These are phyloP conservation scores for Limulus polyphemus DNA, from an alignment of 2,888 invertebrate species.

Conservation along the genomic window DNA sequence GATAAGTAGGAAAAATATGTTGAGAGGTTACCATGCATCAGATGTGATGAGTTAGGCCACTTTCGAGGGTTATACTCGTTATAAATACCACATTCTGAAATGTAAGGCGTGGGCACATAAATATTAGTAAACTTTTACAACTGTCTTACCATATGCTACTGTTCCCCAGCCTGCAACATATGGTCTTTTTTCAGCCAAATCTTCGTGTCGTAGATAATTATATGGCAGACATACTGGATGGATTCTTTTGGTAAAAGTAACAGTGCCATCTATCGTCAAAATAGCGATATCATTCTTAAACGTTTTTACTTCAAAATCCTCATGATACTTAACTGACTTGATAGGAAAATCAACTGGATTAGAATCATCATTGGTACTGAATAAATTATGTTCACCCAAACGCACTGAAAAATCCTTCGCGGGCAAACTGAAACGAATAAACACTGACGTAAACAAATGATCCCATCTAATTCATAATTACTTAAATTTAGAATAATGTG, in stretches of 20 bases:
- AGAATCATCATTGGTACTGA: conserved; percentile 13
- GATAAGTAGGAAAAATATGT: too few species aligned
- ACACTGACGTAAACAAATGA: too few species aligned
- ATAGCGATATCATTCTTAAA: conserved; percentile 68
- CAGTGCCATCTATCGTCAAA: conserved; percentile 36
- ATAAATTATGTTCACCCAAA: conserved; percentile 53
- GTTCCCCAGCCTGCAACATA: conserved; percentile 65
- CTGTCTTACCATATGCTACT: conserved; percentile 13
- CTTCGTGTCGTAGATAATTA: conserved; percentile 12
- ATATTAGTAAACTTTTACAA: too few species aligned
- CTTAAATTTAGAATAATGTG: too few species aligned
- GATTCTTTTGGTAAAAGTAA: conserved; percentile 14
- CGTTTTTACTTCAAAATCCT: conserved; percentile 48
- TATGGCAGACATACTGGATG: conserved; percentile 23
- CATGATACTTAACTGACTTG: conserved; percentile 50
- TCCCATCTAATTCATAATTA: too few species aligned
- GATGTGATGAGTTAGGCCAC: too few species aligned
- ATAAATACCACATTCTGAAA: too few species aligned
- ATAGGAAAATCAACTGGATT: conserved; percentile 16
- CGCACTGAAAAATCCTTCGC: conserved; percentile 41
- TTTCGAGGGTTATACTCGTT: too few species aligned
- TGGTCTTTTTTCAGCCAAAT: conserved; percentile 13
- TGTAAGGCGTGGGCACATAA: too few species aligned
- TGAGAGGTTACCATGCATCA: too few species aligned
- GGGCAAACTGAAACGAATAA: neutral